Percentiles rank a stretch among this genome's conserved stretches.
Conservation (phyloP, 1,140 invertebrate species). For the Macrostomum lignano region DNA sequence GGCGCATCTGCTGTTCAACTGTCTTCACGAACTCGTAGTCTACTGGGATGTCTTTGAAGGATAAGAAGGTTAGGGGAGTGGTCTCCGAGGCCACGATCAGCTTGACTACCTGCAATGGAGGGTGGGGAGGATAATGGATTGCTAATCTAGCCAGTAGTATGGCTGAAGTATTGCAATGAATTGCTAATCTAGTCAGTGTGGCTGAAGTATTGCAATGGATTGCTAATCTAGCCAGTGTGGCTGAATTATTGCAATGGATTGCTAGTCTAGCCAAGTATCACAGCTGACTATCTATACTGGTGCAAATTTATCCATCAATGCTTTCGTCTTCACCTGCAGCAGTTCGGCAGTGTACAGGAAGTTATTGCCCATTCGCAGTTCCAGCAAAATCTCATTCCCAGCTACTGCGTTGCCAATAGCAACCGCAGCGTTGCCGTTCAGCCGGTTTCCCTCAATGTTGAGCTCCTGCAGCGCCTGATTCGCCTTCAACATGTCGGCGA, state of each 20-base stretch:
- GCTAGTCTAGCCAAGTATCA: too few relatives aligned
- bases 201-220: too few relatives aligned
- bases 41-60: slow-evolving; percentile 17
- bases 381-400: slow-evolving; percentile 17
- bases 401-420: slow-evolving; percentile 17
- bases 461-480: slow-evolving; percentile 19
- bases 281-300: too few relatives aligned
- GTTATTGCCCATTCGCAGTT: slow-evolving; percentile 25
- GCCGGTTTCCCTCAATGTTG: slow-evolving; percentile 20
- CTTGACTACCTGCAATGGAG: too few relatives aligned
- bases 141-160: too few relatives aligned
- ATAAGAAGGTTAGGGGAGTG: neutral
- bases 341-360: slow-evolving; percentile 20
- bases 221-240: too few relatives aligned
- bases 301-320: too few relatives aligned
- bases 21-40: slow-evolving; percentile 22
- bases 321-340: slow-evolving; percentile 16
- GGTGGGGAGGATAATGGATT: too few relatives aligned
- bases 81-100: slow-evolving; percentile 1
- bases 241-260: too few relatives aligned
- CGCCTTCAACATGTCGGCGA: slow-evolving; percentile 17
- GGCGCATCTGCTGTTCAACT: slow-evolving; percentile 15
- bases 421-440: slow-evolving; percentile 13
- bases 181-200: too few relatives aligned
- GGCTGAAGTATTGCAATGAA: too few relatives aligned